A percentile compares a stretch with the other conserved stretches of the same genome.
Conservation (phyloP, 2,888 invertebrate species). For the Elegia similella region DNA sequence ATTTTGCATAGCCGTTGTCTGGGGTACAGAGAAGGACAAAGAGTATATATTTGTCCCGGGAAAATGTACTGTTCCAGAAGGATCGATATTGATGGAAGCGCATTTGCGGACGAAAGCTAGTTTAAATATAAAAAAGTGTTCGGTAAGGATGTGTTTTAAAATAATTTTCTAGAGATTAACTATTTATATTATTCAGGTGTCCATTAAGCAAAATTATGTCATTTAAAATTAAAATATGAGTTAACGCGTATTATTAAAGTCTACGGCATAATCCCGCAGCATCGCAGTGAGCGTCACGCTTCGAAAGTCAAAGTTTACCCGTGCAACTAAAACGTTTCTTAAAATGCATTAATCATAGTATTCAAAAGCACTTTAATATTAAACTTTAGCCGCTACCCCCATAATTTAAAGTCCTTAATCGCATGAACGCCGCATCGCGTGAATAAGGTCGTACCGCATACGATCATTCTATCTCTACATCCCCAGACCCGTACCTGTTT, state of each 20-base stretch:
- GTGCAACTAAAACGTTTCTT: constrained; percentile 65
- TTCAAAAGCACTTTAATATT: constrained; percentile 39
- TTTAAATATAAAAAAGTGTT: too few species aligned
- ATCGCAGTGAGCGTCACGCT: constrained; percentile 53
- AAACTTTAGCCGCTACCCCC: constrained; percentile 52
- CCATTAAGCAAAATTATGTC: not conserved
- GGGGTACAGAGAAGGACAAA: too few species aligned
- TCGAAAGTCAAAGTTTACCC: constrained; percentile 60
- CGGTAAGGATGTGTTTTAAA: too few species aligned
- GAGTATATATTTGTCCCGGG: too few species aligned
- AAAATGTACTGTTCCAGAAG: too few species aligned
- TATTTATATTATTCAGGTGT: not conserved
- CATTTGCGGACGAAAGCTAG: too few species aligned
- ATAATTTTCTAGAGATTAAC: not conserved
- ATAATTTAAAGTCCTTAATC: constrained; percentile 50
- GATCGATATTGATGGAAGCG: too few species aligned
- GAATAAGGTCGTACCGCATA: constrained; percentile 48
- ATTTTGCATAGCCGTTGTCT: too few species aligned
- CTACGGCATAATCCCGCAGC: constrained; percentile 43
- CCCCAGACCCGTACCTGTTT: constrained; percentile 40
- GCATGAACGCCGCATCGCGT: constrained; percentile 41
- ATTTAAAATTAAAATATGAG: not conserved
- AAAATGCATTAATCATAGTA: constrained; percentile 68
- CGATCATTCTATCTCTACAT: constrained; percentile 26
- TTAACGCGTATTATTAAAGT: constrained; percentile 20